phyloP scores from a whole-genome alignment of 1,140 invertebrate genomes.

The Drosophila nikananu region DNA sequence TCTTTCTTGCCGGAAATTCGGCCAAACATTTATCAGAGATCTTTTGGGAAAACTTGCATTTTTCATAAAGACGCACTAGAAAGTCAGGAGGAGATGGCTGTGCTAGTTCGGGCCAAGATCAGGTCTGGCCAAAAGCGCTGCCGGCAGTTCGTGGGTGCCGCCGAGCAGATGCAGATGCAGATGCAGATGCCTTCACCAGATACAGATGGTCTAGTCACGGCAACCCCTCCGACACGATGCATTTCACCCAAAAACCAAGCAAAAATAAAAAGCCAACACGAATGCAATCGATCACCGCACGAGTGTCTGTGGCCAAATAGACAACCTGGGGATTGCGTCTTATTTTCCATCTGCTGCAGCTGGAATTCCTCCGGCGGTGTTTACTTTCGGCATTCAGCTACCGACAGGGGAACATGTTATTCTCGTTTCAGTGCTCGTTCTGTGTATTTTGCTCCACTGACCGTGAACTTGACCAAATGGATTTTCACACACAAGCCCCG shows the following conservation, averaged over 20 bases:
- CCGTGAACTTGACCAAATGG: constrained; percentile 68
- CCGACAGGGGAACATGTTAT: constrained; percentile 32
- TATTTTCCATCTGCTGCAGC: constrained; percentile 28
- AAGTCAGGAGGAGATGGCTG: constrained; percentile 36
- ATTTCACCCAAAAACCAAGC: constrained; percentile 29
- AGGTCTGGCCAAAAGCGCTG: constrained; percentile 63
- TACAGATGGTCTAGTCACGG: constrained; percentile 44
- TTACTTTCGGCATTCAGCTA: constrained; percentile 51
- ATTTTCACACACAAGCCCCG: not conserved
- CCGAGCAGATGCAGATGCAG: constrained; percentile 59
- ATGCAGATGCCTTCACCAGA: constrained; percentile 66
- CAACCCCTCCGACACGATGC: constrained; percentile 53
- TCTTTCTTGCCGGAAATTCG: constrained; percentile 15
- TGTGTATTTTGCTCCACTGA: constrained; percentile 58
- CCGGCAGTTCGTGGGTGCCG: constrained; percentile 75
- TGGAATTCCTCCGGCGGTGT: constrained; percentile 38
- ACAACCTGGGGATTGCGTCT: constrained; percentile 42
- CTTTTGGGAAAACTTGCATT: constrained; percentile 47
- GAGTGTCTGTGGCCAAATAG: constrained; percentile 36
- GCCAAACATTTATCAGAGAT: constrained; percentile 31
- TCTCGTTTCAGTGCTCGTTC: constrained; percentile 15
- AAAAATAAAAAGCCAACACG: constrained; percentile 24
- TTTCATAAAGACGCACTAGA: constrained; percentile 54
- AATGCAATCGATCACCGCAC: constrained; percentile 65
- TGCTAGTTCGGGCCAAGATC: constrained; percentile 60